Conservation (phyloP, 2,888 invertebrate species). For the Agrotis segetum region DNA sequence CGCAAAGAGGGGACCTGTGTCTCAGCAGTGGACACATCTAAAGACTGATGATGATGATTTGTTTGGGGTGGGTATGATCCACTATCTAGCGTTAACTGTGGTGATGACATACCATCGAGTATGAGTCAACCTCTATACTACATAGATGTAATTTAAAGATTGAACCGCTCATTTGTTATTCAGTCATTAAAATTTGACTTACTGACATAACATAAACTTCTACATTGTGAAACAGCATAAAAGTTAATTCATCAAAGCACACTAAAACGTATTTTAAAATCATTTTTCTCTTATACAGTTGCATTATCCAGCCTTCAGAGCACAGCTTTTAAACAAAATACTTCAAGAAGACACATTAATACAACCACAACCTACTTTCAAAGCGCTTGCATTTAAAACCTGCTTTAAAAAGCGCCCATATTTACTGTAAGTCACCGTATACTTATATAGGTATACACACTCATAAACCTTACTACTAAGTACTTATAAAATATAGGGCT, state of each 20-base stretch:
- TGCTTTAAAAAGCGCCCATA: constrained; percentile 46
- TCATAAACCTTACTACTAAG: constrained; percentile 46
- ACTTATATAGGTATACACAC: background rate
- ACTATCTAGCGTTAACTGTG: too few relatives aligned
- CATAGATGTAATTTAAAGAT: too few relatives aligned
- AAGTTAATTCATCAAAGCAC: constrained; percentile 8
- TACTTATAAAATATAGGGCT: constrained; percentile 55
- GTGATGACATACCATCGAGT: too few relatives aligned
- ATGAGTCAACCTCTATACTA: too few relatives aligned
- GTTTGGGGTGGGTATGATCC: too few relatives aligned
- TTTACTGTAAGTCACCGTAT: constrained; percentile 23
- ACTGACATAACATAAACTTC: background rate
- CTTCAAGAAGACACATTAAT: constrained; percentile 40
- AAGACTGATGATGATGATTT: too few relatives aligned
- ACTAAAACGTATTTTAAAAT: background rate
- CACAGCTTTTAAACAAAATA: constrained; percentile 16
- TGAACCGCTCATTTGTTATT: too few relatives aligned
- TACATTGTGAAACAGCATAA: background rate
- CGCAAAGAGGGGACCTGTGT: too few relatives aligned
- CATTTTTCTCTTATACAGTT: background rate
- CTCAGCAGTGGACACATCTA: too few relatives aligned
- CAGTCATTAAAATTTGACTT: background rate
- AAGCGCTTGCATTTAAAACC: constrained; percentile 49
- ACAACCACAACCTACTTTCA: constrained; percentile 5
- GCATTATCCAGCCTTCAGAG: constrained; percentile 1